Conservation (phyloP, 2,797 vertebrate genomes). For the Tapirus indicus region DNA sequence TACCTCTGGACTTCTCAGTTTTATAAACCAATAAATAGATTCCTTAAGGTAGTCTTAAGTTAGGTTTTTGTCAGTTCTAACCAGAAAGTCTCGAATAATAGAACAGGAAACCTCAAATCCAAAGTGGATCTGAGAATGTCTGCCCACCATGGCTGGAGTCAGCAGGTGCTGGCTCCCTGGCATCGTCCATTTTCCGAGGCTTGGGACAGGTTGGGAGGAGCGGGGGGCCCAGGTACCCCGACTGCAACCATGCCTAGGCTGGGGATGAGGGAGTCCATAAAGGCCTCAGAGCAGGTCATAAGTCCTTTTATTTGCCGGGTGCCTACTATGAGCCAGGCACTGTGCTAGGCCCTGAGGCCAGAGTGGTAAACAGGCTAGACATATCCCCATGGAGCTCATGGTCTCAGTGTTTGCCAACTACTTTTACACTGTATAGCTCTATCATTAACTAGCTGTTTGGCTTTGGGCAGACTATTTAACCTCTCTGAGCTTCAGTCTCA, state of each 20-base stretch:
- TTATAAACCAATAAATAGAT: background rate
- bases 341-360: background rate
- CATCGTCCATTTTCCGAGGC: background rate
- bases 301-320: background rate
- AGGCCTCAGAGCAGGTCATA: background rate
- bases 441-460: background rate
- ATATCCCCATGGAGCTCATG: fast-evolving
- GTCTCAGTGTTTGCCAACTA: background rate
- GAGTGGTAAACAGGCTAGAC: background rate
- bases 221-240: background rate
- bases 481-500: background rate
- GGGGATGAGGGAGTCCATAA: background rate
- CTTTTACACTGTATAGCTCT: background rate
- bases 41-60: conserved; percentile 4
- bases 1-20: background rate
- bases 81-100: conserved; percentile 28
- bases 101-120: background rate
- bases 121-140: background rate
- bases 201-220: background rate
- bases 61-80: conserved; percentile 20
- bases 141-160: background rate
- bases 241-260: background rate
- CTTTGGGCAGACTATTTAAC: background rate
- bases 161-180: background rate
- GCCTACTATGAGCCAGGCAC: background rate